Conservation (phyloP, 2,797 vertebrate genomes). For the Glossophaga mutica region DNA sequence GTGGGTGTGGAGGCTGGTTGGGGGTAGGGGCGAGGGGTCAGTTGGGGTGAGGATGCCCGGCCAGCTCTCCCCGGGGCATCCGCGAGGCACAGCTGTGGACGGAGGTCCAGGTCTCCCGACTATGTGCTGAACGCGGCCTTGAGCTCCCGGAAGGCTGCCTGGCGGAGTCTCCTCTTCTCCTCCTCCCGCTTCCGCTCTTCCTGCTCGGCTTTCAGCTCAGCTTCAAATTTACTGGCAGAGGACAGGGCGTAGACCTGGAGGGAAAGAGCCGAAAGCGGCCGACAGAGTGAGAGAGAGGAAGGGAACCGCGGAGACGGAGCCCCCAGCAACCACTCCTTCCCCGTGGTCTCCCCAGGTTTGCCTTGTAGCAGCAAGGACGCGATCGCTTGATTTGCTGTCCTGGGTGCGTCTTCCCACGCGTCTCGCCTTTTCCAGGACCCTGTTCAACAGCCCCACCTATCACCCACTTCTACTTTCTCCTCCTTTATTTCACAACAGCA, state of each 20-base stretch:
- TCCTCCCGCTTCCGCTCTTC: conserved; percentile 91
- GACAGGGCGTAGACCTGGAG: conserved; percentile 90
- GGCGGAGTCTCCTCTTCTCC: conserved; percentile 88
- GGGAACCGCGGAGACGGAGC: neutral
- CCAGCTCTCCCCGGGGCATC: neutral
- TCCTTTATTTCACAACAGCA: neutral
- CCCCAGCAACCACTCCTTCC: neutral
- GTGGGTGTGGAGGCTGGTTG: neutral
- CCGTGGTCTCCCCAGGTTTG: neutral
- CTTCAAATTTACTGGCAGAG: conserved; percentile 92
- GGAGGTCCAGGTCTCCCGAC: conserved; percentile 42
- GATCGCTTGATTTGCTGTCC: neutral
- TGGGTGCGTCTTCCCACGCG: neutral
- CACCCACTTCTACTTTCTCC: neutral
- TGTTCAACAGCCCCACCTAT: neutral
- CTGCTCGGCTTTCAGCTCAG: conserved; percentile 94
- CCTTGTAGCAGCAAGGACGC: accelerated
- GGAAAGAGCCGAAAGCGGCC: neutral
- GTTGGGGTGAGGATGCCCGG: neutral
- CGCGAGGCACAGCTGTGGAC: conserved; percentile 37
- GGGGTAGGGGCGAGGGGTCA: neutral
- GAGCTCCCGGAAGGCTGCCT: conserved; percentile 93
- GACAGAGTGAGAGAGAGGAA: neutral
- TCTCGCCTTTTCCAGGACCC: neutral
- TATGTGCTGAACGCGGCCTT: conserved; percentile 91